A percentile compares a stretch with the other conserved stretches of the same genome.
Evolutionary conservation across 2,888 invertebrate genomes (phyloP).

Genomic region (Thyatira batis): DNA sequence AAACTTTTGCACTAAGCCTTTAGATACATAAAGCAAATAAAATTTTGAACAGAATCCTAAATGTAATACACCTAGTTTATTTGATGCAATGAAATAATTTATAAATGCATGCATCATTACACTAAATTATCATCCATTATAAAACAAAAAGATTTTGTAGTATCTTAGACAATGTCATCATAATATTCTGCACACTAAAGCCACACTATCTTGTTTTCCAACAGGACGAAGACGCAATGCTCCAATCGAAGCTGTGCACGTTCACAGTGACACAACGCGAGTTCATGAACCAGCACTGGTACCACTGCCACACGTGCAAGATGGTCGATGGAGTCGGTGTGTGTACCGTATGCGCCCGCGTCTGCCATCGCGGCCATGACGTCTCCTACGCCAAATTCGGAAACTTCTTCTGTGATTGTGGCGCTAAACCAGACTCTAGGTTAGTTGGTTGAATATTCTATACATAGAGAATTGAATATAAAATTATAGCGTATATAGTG

Average conservation of each 20-base stretch:
- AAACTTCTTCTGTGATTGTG: constrained; percentile 99
- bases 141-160: no score
- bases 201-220: no score
- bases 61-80: no score
- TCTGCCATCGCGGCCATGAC: constrained; percentile 98
- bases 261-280: constrained; percentile 98
- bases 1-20: no score
- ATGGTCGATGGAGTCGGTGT: constrained; percentile 99
- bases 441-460: constrained; percentile 19
- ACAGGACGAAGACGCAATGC: constrained; percentile 91
- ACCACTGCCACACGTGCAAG: constrained; percentile 99
- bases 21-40: no score
- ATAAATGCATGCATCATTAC: no score
- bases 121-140: no score
- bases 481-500: no score
- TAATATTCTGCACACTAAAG: constrained; percentile 2
- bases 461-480: no score
- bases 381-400: constrained; percentile 98
- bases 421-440: constrained; percentile 93
- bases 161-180: neutral
- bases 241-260: constrained; percentile 96
- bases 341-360: constrained; percentile 98
- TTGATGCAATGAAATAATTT: no score
- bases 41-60: no score
- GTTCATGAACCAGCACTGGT: constrained; percentile 99